Evolutionary conservation across 2,888 invertebrate species (phyloP).

Genomic region (Sesamia inferens): DNA sequence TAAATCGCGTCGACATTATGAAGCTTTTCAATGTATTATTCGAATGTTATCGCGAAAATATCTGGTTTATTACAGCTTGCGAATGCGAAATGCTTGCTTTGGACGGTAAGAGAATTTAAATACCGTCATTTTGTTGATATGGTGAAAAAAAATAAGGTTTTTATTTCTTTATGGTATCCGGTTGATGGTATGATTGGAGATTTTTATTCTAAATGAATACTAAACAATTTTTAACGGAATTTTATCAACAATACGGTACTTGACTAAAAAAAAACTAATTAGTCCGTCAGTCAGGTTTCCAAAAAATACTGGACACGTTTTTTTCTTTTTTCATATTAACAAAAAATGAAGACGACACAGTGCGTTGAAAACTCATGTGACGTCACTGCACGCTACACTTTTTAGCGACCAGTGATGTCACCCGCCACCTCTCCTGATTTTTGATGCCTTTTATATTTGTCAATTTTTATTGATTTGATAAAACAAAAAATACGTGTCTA

Average conservation of each 20-base stretch:
- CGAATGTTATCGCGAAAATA: slow-evolving; percentile 69
- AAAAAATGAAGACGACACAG: no score
- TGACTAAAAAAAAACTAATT: no score
- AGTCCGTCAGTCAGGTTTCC: no score
- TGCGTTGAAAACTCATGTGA: no score
- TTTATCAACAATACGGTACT: background rate
- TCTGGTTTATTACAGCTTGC: slow-evolving; percentile 68
- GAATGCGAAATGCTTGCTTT: slow-evolving; percentile 69
- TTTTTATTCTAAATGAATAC: slow-evolving; percentile 14
- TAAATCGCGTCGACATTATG: slow-evolving; percentile 62
- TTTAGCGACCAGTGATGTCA: no score
- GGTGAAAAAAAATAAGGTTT: slow-evolving; percentile 39
- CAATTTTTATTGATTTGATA: no score
- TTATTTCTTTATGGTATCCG: slow-evolving; percentile 42
- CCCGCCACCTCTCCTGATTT: no score
- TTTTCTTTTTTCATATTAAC: no score
- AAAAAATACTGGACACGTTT: no score
- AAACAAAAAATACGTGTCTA: no score
- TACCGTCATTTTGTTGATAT: slow-evolving; percentile 64
- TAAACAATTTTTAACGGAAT: background rate
- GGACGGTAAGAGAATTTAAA: slow-evolving; percentile 64
- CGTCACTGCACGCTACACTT: no score
- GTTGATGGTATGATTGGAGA: slow-evolving; percentile 2
- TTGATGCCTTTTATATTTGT: no score
- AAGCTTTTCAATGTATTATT: slow-evolving; percentile 72